Percentiles rank a stretch among this genome's conserved stretches.
Conservation (phyloP, 2,888 invertebrate species). For the Emmelina monodactyla region DNA sequence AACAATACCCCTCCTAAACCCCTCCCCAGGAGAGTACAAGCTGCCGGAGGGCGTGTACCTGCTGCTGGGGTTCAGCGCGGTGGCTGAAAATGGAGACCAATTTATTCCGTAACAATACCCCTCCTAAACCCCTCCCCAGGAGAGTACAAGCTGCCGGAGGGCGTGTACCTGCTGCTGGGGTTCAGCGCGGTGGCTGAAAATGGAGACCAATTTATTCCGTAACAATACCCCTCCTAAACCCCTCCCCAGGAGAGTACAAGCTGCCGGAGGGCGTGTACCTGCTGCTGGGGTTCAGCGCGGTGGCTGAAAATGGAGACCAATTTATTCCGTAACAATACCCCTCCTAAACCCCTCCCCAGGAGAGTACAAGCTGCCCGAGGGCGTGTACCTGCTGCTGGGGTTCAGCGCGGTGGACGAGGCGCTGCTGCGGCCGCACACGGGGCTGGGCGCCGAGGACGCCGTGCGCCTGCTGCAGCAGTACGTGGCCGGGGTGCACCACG, state of each 20-base stretch:
- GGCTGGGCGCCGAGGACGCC: slow-evolving; percentile 84
- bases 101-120: too few species aligned
- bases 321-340: not conserved
- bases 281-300: slow-evolving; percentile 87
- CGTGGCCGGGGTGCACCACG: slow-evolving; percentile 74
- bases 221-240: too few species aligned
- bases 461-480: slow-evolving; percentile 84
- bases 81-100: too few species aligned
- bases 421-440: slow-evolving; percentile 81
- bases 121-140: slow-evolving; percentile 66
- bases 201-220: too few species aligned
- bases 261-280: slow-evolving; percentile 87
- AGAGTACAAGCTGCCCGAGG: slow-evolving; percentile 81
- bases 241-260: slow-evolving; percentile 72
- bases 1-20: too few species aligned
- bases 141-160: slow-evolving; percentile 81
- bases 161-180: slow-evolving; percentile 87
- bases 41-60: slow-evolving; percentile 87
- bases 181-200: slow-evolving; percentile 92
- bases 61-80: slow-evolving; percentile 87
- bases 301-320: too few species aligned
- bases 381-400: slow-evolving; percentile 87
- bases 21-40: slow-evolving; percentile 72
- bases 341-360: slow-evolving; percentile 59
- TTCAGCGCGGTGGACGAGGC: slow-evolving; percentile 91